These are phyloP conservation scores for Acanthisitta chloris DNA, from an alignment of 2,113 vertebrate genomes.

Conservation along the genomic window DNA sequence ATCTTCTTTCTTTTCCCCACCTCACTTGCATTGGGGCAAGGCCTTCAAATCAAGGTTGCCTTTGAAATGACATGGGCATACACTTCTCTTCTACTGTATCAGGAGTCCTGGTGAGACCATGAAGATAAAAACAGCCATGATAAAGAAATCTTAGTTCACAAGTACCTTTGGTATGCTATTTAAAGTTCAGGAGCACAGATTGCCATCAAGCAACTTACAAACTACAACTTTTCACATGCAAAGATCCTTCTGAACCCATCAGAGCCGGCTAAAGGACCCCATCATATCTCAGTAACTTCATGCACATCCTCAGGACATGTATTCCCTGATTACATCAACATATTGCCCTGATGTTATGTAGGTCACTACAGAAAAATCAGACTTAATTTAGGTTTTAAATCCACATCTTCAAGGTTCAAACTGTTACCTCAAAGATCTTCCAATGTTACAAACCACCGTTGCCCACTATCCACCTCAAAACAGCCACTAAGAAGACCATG, in stretches of 20 bases:
- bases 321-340: neutral
- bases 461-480: neutral
- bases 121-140: neutral
- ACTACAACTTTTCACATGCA: neutral
- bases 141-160: neutral
- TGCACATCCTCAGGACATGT: neutral
- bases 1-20: neutral
- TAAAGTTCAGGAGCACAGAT: neutral
- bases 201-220: neutral
- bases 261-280: neutral
- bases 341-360: neutral
- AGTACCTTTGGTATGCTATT: neutral
- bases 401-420: neutral
- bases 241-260: neutral
- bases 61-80: neutral
- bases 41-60: neutral
- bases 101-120: neutral
- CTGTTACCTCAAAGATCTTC: neutral
- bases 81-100: neutral
- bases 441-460: neutral
- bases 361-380: neutral
- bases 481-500: neutral
- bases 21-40: neutral
- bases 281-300: neutral
- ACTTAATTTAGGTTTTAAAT: neutral